Evolutionary conservation across 2,888 invertebrate species (phyloP).

Genomic region (Thereva nobilitata): DNA sequence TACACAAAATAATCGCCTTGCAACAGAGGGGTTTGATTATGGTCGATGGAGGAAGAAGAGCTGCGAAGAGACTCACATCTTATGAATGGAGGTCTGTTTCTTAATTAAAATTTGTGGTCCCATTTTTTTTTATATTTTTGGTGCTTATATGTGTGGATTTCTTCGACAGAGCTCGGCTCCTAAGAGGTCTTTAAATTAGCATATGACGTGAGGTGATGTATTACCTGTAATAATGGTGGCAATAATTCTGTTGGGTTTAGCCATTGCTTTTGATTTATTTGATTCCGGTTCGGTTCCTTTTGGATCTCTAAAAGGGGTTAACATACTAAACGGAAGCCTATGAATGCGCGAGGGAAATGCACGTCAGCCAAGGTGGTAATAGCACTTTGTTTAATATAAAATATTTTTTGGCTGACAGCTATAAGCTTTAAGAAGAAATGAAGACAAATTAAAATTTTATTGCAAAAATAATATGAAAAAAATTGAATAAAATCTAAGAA

Average conservation of each 20-base stretch:
- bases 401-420: too few relatives aligned
- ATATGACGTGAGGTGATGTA: conserved; percentile 33
- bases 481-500: too few relatives aligned
- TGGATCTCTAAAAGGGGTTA: conserved; percentile 3
- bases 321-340: too few relatives aligned
- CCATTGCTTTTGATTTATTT: conserved; percentile 31
- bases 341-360: too few relatives aligned
- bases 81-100: conserved; percentile 19
- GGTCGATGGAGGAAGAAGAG: background rate
- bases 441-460: too few relatives aligned
- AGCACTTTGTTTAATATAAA: too few relatives aligned
- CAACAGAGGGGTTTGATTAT: too few relatives aligned
- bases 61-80: background rate
- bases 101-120: conserved; percentile 33
- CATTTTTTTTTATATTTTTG: background rate
- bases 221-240: conserved; percentile 34
- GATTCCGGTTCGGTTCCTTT: conserved; percentile 25
- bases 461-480: too few relatives aligned
- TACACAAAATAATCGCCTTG: too few relatives aligned
- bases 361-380: too few relatives aligned
- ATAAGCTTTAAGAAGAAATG: too few relatives aligned
- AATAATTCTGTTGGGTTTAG: conserved; percentile 30
- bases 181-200: conserved; percentile 22
- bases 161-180: background rate
- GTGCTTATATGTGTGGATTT: too few relatives aligned